A percentile compares a stretch with the other conserved stretches of the same genome.
phyloP scores from a whole-genome alignment of 1,140 invertebrate species.

The Spodoptera litura region DNA sequence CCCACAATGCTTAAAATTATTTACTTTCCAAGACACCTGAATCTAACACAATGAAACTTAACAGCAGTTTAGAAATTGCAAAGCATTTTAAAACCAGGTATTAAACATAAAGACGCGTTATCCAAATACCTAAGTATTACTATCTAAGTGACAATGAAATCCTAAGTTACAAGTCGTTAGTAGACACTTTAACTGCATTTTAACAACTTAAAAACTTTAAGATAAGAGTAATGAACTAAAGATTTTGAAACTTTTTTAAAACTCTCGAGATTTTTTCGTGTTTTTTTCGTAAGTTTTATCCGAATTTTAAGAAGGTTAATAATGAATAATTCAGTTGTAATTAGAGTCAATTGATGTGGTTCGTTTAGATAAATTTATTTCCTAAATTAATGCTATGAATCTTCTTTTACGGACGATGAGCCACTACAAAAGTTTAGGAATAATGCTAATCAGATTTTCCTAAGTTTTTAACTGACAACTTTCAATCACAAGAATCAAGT shows the following conservation, averaged over 20 bases:
- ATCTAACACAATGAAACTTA: background rate
- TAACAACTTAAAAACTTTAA: conserved; percentile 28
- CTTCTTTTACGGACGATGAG: no score
- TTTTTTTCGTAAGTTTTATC: conserved; percentile 23
- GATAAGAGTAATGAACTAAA: conserved; percentile 40
- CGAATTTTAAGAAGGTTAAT: conserved; percentile 31
- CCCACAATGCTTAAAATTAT: background rate
- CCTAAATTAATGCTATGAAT: background rate
- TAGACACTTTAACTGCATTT: conserved; percentile 37
- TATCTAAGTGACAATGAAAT: conserved; percentile 21
- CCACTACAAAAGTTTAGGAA: no score
- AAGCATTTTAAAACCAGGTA: background rate
- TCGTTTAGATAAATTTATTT: background rate
- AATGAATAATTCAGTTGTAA: conserved; percentile 32
- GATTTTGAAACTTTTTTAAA: conserved; percentile 17
- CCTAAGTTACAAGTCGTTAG: conserved; percentile 21
- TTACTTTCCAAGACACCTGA: background rate
- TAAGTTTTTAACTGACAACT: background rate
- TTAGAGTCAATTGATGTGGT: background rate
- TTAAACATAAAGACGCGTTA: background rate
- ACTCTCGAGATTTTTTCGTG: background rate
- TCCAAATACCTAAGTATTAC: conserved; percentile 1
- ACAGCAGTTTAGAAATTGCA: background rate
- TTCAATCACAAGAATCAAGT: no score
- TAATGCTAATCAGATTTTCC: no score